These are phyloP conservation scores for Helicoverpa zea DNA, from an alignment of 1,140 invertebrate species.

Conservation along the genomic window DNA sequence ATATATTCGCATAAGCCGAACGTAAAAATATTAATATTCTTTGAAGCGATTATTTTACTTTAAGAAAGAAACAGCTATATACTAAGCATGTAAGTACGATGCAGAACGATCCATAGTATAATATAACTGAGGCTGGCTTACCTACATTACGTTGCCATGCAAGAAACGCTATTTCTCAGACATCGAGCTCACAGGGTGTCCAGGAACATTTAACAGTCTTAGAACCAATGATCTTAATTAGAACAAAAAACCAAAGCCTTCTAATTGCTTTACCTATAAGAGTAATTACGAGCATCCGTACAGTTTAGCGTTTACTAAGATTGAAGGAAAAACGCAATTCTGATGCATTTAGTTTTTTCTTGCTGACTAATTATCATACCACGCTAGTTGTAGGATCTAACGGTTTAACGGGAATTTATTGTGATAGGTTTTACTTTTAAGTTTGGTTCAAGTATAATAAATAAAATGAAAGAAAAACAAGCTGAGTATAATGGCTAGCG, in stretches of 20 bases:
- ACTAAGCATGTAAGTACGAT: too few relatives aligned
- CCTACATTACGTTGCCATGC: not conserved
- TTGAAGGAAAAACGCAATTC: conserved; percentile 34
- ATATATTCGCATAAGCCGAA: too few relatives aligned
- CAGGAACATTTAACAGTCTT: conserved; percentile 28
- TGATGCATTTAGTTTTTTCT: conserved; percentile 22
- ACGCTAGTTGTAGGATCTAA: conserved; percentile 24
- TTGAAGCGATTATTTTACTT: too few relatives aligned
- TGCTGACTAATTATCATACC: conserved; percentile 19
- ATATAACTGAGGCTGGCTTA: not conserved
- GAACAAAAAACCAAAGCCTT: conserved; percentile 26
- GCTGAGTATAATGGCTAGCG: too few relatives aligned
- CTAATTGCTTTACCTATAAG: conserved; percentile 41
- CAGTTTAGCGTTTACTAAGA: not conserved
- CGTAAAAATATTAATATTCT: too few relatives aligned
- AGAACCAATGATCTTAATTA: conserved; percentile 40
- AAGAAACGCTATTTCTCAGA: not conserved
- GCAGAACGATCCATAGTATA: not conserved
- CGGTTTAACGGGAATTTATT: not conserved
- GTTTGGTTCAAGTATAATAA: not conserved
- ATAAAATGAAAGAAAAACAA: not conserved
- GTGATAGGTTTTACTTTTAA: not conserved
- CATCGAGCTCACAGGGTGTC: conserved; percentile 14
- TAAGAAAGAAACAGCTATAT: too few relatives aligned
- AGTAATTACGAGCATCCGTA: conserved; percentile 35